Conservation (phyloP, 2,113 vertebrate genomes). For the Triplophysa rosa region DNA sequence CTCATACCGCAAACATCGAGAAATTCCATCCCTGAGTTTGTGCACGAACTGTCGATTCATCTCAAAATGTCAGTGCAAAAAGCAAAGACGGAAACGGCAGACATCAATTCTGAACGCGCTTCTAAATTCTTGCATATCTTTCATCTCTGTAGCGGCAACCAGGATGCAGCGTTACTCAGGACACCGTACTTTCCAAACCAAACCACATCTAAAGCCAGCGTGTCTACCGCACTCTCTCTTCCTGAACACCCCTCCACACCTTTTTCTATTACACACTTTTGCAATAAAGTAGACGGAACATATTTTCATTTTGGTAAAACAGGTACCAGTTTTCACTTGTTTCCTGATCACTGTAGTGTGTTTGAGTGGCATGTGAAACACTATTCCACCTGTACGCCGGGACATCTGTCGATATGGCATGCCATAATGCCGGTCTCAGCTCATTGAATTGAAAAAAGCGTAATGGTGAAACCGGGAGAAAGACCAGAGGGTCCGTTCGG, state of each 20-base stretch:
- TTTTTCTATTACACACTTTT: conserved; percentile 30
- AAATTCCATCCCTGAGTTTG: conserved; percentile 47
- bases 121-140: conserved; percentile 31
- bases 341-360: background rate
- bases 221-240: conserved; percentile 23
- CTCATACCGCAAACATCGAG: conserved; percentile 38
- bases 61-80: conserved; percentile 50
- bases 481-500: conserved; percentile 71
- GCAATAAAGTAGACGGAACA: conserved; percentile 33
- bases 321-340: too few relatives aligned
- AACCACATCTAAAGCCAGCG: conserved; percentile 46
- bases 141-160: conserved; percentile 18
- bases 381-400: conserved; percentile 1
- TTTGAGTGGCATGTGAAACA: conserved; percentile 24
- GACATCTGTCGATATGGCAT: conserved; percentile 25
- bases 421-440: conserved; percentile 66
- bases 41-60: conserved; percentile 27
- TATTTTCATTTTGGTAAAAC: background rate
- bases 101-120: conserved; percentile 16
- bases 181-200: conserved; percentile 48
- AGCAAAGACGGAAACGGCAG: background rate
- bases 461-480: conserved; percentile 39
- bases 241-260: background rate
- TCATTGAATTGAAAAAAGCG: conserved; percentile 55
- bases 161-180: conserved; percentile 19